Base-by-base conservation (phyloP, 2,113 vertebrate species). In the Halcyon malimbica region DNA sequence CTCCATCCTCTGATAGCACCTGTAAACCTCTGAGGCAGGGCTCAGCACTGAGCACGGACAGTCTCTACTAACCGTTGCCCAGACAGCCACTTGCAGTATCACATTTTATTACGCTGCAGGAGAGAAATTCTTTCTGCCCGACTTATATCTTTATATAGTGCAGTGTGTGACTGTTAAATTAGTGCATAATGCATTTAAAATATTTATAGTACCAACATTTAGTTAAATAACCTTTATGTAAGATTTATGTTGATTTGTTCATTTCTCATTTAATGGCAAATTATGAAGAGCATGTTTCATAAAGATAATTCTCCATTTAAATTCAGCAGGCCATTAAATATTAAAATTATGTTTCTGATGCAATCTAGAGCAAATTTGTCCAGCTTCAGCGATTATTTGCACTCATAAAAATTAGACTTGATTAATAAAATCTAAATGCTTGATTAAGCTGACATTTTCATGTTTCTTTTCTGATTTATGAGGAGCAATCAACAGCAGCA, bases 391-490 rank as follows among this genome's bases (percentile, higher is more conserved):
- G 96, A 98, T 98, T 98, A 98, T 97, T 96, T 98, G 97, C 97
- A 98, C 95, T 97, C 96, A 98, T 98, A 98, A 98, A 98, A 98
- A 98, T 97, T 97, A 98, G 97, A 95, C 95, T 98, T 98, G 94
- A 98, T 98, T 98, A 98, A 98, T 98, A 98, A 98, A 98, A 98
- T 98, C 98, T 98, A 97, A 98, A 98, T 97, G 98, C 97, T 98
- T 98, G 96, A 98, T 98, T 98, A 98, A 97, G 96, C 96, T 98
- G 98, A 98, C 97, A 98, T 98, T 98, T 98, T 97, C 96, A 98
- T 97, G 97, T 98, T 98, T 97, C 91, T 97, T 96, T 98, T 97
- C 96, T 97, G 97, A 98, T 97, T 98, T 98, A 98, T n/a, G n/a
- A n/a, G n/a, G n/a, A n/a, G n/a, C n/a, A n/a, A n/a, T n/a, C n/a